These are phyloP conservation scores for Ameiurus melas DNA, from an alignment of 2,113 vertebrate species.

Conservation along the genomic window DNA sequence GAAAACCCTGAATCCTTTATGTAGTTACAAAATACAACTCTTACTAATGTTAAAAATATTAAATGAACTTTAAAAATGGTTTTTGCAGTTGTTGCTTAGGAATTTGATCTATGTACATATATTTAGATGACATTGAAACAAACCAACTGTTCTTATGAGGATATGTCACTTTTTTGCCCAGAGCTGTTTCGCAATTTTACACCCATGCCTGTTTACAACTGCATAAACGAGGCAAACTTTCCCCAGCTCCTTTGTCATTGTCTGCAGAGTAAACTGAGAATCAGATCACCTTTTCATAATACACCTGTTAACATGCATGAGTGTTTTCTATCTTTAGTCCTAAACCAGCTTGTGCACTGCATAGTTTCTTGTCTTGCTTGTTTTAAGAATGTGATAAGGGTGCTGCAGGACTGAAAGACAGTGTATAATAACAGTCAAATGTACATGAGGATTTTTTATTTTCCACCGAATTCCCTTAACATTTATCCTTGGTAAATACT, in stretches of 20 bases:
- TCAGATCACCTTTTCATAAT: neutral
- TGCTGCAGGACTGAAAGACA: neutral
- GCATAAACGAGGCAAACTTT: neutral
- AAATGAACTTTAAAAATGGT: neutral
- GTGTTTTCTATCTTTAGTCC: neutral
- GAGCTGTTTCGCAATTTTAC: constrained; percentile 37
- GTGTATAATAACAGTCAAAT: neutral
- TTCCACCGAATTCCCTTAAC: neutral
- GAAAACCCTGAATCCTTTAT: neutral
- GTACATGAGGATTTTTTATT: neutral
- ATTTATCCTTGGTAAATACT: neutral
- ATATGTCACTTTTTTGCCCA: constrained; percentile 34
- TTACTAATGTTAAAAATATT: neutral
- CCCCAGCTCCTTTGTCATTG: neutral
- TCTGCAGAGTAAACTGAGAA: neutral
- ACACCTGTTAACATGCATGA: neutral
- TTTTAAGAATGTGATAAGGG: neutral
- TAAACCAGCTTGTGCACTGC: neutral
- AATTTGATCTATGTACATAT: constrained; percentile 13
- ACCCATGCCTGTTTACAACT: neutral
- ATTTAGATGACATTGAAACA: constrained; percentile 50
- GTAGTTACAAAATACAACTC: neutral
- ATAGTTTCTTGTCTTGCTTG: neutral
- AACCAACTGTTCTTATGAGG: constrained; percentile 58
- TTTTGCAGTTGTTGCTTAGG: neutral